Evolutionary conservation across 2,113 vertebrate genomes (phyloP).

Genomic region (Spea bombifrons): DNA sequence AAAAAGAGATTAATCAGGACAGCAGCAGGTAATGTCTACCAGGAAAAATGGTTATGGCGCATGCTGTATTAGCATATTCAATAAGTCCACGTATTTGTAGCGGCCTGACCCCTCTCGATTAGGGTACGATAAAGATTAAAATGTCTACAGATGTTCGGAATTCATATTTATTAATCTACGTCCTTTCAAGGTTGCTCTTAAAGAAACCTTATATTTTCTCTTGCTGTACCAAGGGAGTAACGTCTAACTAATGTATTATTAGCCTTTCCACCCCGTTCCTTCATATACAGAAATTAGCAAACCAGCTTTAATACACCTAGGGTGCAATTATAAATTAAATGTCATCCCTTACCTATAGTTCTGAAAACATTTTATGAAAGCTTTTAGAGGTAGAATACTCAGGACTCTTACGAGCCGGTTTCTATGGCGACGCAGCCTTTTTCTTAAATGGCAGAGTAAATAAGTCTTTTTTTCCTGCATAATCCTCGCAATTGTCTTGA

Average conservation of each 20-base stretch:
- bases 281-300: constrained; percentile 22
- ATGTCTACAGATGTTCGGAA: constrained; percentile 36
- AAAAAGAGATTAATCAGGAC: constrained; percentile 13
- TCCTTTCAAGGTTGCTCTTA: constrained; percentile 31
- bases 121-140: constrained; percentile 35
- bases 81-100: constrained; percentile 33
- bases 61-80: constrained; percentile 27
- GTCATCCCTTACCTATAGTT: constrained; percentile 40
- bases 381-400: constrained; percentile 44
- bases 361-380: constrained; percentile 45
- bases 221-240: constrained; percentile 5
- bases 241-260: constrained; percentile 35
- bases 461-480: constrained; percentile 52
- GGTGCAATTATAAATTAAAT: constrained; percentile 42
- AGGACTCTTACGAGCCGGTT: constrained; percentile 47
- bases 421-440: constrained; percentile 56
- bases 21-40: constrained; percentile 31
- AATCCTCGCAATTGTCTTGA: constrained; percentile 55
- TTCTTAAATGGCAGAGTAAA: constrained; percentile 56
- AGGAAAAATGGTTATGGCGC: constrained; percentile 34
- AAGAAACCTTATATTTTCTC: constrained; percentile 7
- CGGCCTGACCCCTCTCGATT: constrained; percentile 25
- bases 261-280: constrained; percentile 18
- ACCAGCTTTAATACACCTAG: constrained; percentile 30
- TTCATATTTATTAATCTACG: constrained; percentile 39